Percentiles rank a stretch among this genome's conserved stretches.
Conservation (phyloP, 2,888 invertebrate species). For the Marasmarcha lunaedactyla region DNA sequence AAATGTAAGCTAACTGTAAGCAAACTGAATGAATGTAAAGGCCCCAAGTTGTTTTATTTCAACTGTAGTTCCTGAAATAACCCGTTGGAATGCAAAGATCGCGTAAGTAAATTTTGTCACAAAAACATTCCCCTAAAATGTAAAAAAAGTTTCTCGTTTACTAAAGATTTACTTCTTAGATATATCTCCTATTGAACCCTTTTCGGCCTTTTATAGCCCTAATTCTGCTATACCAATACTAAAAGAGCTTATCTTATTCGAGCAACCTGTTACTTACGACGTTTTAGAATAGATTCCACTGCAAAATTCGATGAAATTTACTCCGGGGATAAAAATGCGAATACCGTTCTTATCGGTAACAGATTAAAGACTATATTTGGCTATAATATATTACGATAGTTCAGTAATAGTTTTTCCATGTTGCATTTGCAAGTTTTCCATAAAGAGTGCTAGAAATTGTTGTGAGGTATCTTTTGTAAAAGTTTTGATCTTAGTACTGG, state of each 20-base stretch:
- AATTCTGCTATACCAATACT: constrained; percentile 25
- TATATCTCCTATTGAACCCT: constrained; percentile 28
- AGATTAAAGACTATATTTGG: not conserved
- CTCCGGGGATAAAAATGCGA: not conserved
- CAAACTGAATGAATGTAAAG: no score
- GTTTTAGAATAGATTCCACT: not conserved
- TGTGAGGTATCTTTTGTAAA: no score
- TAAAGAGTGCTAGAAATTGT: not conserved
- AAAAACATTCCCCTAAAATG: not conserved
- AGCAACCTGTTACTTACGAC: no score
- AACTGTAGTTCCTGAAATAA: no score
- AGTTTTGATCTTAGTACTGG: no score
- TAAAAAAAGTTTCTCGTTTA: constrained; percentile 15
- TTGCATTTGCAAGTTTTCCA: constrained; percentile 1
- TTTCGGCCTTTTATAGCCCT: constrained; percentile 35
- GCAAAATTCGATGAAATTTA: not conserved
- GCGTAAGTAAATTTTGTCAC: constrained; percentile 7
- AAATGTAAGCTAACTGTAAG: no score
- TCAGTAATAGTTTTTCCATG: not conserved
- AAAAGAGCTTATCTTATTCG: not conserved
- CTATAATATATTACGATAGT: not conserved
- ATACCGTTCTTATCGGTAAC: not conserved
- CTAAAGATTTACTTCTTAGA: constrained; percentile 26
- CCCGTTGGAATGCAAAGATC: no score
- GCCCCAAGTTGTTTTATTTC: no score